phyloP scores from a whole-genome alignment of 1,140 invertebrate species.

The Leptopilina clavipes region DNA sequence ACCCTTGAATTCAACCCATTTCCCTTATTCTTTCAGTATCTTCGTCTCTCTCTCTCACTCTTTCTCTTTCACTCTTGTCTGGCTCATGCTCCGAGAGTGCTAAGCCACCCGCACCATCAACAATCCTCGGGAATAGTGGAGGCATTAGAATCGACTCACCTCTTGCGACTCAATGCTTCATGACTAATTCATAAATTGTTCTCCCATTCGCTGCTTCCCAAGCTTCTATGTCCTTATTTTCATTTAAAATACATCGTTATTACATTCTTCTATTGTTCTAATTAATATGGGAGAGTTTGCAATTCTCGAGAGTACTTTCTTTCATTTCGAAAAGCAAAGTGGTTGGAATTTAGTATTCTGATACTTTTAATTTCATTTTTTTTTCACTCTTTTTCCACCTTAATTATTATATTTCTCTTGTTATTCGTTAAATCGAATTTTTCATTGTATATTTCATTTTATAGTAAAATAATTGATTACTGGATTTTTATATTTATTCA shows the following conservation, averaged over 20 bases:
- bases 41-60: conserved; percentile 12
- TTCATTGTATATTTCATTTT: no score
- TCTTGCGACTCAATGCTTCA: conserved; percentile 25
- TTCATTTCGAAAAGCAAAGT: no score
- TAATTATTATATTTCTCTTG: no score
- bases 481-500: no score
- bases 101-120: conserved; percentile 26
- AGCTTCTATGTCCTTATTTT: conserved; percentile 9
- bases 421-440: no score
- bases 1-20: conserved; percentile 26
- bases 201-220: conserved; percentile 8
- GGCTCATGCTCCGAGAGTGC: not conserved
- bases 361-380: no score
- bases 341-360: no score
- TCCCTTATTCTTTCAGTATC: not conserved
- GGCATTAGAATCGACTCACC: conserved; percentile 26
- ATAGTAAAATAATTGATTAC: no score
- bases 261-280: conserved; percentile 11
- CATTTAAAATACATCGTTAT: conserved; percentile 19
- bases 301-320: no score
- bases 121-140: conserved; percentile 18
- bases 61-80: conserved; percentile 13
- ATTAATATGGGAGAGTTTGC: conserved; percentile 14
- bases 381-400: no score
- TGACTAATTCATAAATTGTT: conserved; percentile 20